phyloP scores from a whole-genome alignment of 1,140 invertebrate genomes.

The Macrobrachium nipponense region DNA sequence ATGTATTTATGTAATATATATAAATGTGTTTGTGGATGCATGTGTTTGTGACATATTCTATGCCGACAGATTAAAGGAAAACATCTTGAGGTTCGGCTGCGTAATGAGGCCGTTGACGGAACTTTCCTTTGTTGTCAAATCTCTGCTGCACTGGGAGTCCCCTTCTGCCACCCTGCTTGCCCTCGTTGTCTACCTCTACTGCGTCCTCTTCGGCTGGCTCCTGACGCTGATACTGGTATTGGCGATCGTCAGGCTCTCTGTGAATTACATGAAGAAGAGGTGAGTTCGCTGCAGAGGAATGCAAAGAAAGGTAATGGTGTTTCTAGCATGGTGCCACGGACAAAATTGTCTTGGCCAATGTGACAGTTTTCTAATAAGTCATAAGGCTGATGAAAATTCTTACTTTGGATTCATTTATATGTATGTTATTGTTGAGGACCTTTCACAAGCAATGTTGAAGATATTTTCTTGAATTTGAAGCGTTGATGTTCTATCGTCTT shows the following conservation, averaged over 20 bases:
- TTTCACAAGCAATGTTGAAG: no score
- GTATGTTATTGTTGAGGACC: no score
- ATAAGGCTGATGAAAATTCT: no score
- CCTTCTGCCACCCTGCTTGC: slow-evolving; percentile 63
- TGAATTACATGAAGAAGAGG: slow-evolving; percentile 64
- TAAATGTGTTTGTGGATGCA: no score
- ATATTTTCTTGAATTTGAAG: no score
- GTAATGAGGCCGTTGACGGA: slow-evolving; percentile 55
- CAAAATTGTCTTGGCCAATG: no score
- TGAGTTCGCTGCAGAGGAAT: slow-evolving; percentile 38
- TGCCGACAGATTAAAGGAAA: slow-evolving; percentile 42
- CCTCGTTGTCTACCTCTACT: slow-evolving; percentile 59
- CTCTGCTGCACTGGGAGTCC: slow-evolving; percentile 61
- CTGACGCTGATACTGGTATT: slow-evolving; percentile 62
- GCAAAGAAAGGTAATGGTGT: no score
- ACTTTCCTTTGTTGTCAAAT: slow-evolving; percentile 26
- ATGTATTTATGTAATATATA: no score
- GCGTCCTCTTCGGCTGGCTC: slow-evolving; percentile 63
- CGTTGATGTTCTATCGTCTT: no score
- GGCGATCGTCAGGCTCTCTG: slow-evolving; percentile 60
- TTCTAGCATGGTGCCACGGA: no score
- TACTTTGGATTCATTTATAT: no score
- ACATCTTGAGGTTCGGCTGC: slow-evolving; percentile 49
- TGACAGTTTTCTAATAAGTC: no score
- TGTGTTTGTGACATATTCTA: background rate